A percentile compares a stretch with the other conserved stretches of the same genome.
These are phyloP conservation scores for Eupithecia pulchellata DNA, from an alignment of 2,888 invertebrate genomes.

Conservation along the genomic window DNA sequence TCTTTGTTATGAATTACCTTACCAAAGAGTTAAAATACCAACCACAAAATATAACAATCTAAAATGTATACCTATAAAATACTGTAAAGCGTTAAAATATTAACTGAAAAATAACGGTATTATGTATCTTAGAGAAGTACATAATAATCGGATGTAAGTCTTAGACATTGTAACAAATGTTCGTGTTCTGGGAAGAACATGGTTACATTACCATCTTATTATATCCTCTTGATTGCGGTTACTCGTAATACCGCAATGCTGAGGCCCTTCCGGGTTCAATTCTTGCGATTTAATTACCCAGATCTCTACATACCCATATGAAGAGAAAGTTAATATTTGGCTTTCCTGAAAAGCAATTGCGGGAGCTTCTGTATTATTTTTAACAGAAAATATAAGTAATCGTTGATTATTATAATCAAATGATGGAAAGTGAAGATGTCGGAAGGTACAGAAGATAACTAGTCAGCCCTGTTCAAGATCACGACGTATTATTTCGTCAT, in stretches of 20 bases:
- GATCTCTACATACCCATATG: background rate
- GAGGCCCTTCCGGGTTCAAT: conserved; percentile 2
- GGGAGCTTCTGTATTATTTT: background rate
- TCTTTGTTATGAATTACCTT: too few species aligned
- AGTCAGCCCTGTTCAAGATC: background rate
- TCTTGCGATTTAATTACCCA: background rate
- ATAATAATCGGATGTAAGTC: too few species aligned
- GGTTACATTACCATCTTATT: conserved; percentile 2
- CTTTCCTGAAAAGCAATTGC: background rate
- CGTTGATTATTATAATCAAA: too few species aligned
- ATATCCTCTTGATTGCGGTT: conserved; percentile 10
- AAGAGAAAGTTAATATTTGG: conserved; percentile 27
- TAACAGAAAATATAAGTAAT: too few species aligned
- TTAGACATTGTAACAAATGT: background rate
- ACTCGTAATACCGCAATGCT: background rate
- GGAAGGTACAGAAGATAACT: too few species aligned
- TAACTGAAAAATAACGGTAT: too few species aligned
- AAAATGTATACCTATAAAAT: too few species aligned
- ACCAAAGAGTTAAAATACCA: too few species aligned
- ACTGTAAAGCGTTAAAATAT: too few species aligned
- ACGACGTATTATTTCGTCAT: background rate
- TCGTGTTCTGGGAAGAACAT: background rate
- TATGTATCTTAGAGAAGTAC: too few species aligned
- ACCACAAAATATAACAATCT: too few species aligned
- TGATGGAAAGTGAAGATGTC: too few species aligned